Percentiles rank a stretch among this genome's conserved stretches.
Conservation (phyloP, 2,113 vertebrate species). For the Stomatorhinus ivindoensis region DNA sequence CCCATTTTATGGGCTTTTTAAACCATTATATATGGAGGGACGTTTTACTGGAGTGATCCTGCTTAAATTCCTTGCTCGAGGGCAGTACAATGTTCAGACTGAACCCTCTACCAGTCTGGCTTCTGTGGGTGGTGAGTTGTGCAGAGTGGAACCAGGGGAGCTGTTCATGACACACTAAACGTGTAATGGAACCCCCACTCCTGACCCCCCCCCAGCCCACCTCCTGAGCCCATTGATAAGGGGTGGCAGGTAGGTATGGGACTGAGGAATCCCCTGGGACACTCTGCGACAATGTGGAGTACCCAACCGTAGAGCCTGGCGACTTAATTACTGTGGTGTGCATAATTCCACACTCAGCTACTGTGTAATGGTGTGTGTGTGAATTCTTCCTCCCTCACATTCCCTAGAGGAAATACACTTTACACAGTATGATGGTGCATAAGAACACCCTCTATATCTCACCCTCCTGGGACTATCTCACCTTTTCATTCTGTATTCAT, state of each 20-base stretch:
- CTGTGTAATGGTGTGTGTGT: constrained; percentile 34
- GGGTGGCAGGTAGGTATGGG: constrained; percentile 32
- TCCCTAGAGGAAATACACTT: constrained; percentile 34
- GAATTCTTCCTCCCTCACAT: neutral
- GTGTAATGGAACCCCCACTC: neutral
- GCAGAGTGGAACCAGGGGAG: constrained; percentile 20
- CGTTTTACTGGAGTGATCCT: neutral
- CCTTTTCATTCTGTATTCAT: constrained; percentile 1
- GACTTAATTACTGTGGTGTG: constrained; percentile 48
- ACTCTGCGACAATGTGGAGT: constrained; percentile 45
- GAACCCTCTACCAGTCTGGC: neutral
- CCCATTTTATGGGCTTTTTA: neutral
- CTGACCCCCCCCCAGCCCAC: neutral
- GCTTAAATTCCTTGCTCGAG: neutral
- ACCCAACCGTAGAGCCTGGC: constrained; percentile 51
- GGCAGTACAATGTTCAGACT: neutral
- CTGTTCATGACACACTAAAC: constrained; percentile 37
- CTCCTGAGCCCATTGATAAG: constrained; percentile 14
- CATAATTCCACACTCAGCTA: constrained; percentile 43
- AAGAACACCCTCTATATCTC: constrained; percentile 17
- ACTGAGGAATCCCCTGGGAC: constrained; percentile 48
- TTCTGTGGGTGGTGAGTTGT: neutral
- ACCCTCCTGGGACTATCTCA: neutral
- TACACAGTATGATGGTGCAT: constrained; percentile 31
- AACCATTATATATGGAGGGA: neutral